Evolutionary conservation across 2,113 vertebrate species (phyloP).

Genomic region (Chrysemys picta): DNA sequence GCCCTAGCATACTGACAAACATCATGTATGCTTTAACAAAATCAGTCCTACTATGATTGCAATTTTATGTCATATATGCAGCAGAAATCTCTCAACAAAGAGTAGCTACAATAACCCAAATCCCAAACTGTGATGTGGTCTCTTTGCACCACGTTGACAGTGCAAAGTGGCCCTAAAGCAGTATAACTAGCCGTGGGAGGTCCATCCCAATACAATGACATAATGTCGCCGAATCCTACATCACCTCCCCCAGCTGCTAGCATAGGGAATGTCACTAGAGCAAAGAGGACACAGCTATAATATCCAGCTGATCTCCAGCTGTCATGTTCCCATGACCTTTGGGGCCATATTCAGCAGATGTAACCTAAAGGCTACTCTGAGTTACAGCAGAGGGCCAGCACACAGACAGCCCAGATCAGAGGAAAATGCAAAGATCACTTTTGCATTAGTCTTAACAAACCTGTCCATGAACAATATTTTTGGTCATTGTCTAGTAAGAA

Average conservation of each 20-base stretch:
- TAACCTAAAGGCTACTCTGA: background rate
- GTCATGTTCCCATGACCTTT: rapidly evolving
- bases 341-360: background rate
- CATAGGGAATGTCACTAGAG: rapidly evolving
- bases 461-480: background rate
- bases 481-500: background rate
- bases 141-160: background rate
- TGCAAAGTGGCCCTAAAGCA: rapidly evolving
- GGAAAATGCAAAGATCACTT: rapidly evolving
- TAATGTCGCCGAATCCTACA: rapidly evolving
- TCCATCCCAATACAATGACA: background rate
- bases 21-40: background rate
- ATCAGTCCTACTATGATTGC: background rate
- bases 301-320: background rate
- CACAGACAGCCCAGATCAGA: rapidly evolving
- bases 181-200: background rate
- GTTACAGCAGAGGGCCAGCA: rapidly evolving
- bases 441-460: background rate
- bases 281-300: background rate
- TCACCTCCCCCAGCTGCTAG: rapidly evolving
- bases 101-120: background rate
- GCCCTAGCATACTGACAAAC: background rate
- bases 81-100: background rate
- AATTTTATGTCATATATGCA: background rate
- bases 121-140: background rate